Percentiles rank a stretch among this genome's conserved stretches.
Evolutionary conservation across 2,888 invertebrate genomes (phyloP).

Genomic region (Hetaerina titia): DNA sequence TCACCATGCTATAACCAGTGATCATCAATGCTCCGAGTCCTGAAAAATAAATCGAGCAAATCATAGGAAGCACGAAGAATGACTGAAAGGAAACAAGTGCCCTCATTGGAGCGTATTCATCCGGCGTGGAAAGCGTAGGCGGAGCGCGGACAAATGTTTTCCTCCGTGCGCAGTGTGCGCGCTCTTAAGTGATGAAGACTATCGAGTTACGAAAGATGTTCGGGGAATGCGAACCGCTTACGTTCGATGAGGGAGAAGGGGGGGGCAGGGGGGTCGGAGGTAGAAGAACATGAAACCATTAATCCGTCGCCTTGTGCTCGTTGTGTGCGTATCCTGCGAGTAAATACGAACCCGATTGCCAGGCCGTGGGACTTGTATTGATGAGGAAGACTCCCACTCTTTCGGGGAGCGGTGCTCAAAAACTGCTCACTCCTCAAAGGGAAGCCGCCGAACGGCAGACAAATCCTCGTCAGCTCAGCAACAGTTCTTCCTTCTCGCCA

Average conservation of each 20-base stretch:
- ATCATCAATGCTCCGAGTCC: neutral
- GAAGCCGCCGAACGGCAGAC: neutral
- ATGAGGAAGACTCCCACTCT: neutral
- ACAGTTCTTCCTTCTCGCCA: neutral
- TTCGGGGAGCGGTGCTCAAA: too few species aligned
- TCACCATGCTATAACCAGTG: neutral
- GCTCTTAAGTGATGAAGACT: neutral
- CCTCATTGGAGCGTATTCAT: neutral
- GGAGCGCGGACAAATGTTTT: neutral
- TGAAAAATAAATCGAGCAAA: neutral
- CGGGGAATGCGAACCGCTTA: too few species aligned
- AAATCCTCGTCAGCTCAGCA: neutral
- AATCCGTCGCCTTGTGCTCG: neutral
- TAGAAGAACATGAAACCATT: neutral
- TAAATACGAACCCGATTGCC: neutral
- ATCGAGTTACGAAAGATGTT: neutral
- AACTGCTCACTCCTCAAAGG: neutral
- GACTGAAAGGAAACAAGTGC: neutral
- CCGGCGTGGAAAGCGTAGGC: neutral
- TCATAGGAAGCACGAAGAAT: neutral
- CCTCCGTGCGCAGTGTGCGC: neutral
- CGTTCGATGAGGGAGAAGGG: neutral
- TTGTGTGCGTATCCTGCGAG: neutral
- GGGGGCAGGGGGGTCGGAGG: neutral
- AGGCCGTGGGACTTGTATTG: neutral